phyloP scores from a whole-genome alignment of 2,888 invertebrate genomes.

The Ptychoptera albimana region DNA sequence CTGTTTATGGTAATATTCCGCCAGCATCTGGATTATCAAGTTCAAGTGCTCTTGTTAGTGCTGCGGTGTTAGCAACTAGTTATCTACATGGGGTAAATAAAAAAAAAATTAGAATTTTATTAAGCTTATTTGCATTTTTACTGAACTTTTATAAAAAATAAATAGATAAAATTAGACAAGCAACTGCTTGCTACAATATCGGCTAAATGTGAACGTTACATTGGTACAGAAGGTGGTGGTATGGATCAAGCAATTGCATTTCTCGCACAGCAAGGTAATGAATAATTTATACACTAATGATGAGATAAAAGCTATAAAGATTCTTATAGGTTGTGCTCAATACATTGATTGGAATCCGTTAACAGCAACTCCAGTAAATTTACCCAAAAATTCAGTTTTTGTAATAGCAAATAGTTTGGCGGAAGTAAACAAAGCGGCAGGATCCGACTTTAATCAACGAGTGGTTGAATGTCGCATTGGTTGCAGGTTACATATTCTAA shows the following conservation, averaged over 20 bases:
- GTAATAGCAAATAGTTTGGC: conserved; percentile 85
- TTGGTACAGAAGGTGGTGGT: conserved; percentile 96
- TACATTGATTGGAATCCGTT: conserved; percentile 89
- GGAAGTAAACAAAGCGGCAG: conserved; percentile 87
- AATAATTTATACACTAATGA: conserved; percentile 22
- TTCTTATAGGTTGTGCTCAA: conserved; percentile 49
- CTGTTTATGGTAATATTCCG: conserved; percentile 77
- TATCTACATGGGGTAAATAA: conserved; percentile 15
- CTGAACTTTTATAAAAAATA: background rate
- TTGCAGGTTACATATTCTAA: conserved; percentile 40
- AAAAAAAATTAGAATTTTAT: background rate
- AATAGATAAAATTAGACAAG: conserved; percentile 20
- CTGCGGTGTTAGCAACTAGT: conserved; percentile 61
- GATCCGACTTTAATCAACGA: conserved; percentile 76
- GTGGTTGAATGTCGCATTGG: conserved; percentile 91
- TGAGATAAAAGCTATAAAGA: background rate
- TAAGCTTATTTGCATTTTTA: background rate
- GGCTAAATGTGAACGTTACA: conserved; percentile 79
- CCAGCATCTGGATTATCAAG: conserved; percentile 91
- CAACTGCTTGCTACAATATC: conserved; percentile 68
- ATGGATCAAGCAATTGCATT: conserved; percentile 99
- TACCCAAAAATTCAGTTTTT: conserved; percentile 75
- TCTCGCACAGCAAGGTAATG: conserved; percentile 50
- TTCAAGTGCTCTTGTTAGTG: conserved; percentile 93
- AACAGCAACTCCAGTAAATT: conserved; percentile 50